Evolutionary conservation across 2,888 invertebrate genomes (phyloP).

Genomic region (Pelosia muscerda): DNA sequence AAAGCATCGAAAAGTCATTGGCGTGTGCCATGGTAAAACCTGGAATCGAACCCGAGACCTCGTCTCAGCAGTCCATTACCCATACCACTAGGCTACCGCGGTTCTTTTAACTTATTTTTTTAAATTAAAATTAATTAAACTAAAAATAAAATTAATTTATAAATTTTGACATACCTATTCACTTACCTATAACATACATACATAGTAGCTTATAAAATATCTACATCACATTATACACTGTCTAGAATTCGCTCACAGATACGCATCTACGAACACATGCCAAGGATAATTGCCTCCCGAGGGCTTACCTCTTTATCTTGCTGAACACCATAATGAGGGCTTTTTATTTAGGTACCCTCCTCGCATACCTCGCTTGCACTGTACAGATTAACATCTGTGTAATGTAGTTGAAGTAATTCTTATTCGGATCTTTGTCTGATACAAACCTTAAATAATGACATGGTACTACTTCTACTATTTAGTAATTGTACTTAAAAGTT

Average conservation of each 20-base stretch:
- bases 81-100: no score
- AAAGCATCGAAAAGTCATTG: no score
- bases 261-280: constrained; percentile 34
- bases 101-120: no score
- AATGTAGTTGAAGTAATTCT: constrained; percentile 30
- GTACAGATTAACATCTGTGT: constrained; percentile 40
- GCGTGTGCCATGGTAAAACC: no score
- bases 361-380: constrained; percentile 16
- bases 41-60: no score
- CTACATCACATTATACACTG: constrained; percentile 10
- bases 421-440: constrained; percentile 15
- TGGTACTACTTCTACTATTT: not conserved
- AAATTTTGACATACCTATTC: no score
- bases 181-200: no score
- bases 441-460: constrained; percentile 10
- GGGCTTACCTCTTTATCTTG: constrained; percentile 51
- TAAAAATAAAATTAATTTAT: no score
- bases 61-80: no score
- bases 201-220: not conserved
- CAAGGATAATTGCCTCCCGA: constrained; percentile 56
- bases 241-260: constrained; percentile 16
- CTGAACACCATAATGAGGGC: constrained; percentile 52
- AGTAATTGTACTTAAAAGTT: not conserved
- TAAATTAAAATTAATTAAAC: no score
- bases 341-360: constrained; percentile 40